Evolutionary conservation across 2,888 invertebrate genomes (phyloP).

Genomic region (Xestia sexstrigata): DNA sequence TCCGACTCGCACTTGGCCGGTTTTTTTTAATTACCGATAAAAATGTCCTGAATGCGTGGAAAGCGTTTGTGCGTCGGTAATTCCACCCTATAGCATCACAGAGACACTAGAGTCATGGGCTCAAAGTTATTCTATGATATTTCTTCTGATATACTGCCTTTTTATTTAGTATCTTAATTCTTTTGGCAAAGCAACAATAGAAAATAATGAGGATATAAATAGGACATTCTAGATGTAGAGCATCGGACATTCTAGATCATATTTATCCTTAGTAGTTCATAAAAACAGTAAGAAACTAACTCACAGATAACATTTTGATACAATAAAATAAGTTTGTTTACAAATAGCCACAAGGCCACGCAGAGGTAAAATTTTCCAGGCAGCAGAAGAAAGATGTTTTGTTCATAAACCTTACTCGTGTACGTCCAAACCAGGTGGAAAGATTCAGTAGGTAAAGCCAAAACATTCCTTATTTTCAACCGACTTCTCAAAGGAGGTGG

Average conservation of each 20-base stretch:
- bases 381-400: background rate
- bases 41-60: too few relatives aligned
- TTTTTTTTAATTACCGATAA: too few relatives aligned
- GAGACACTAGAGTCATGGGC: background rate
- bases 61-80: too few relatives aligned
- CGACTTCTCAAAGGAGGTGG: background rate
- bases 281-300: background rate
- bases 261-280: background rate
- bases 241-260: too few relatives aligned
- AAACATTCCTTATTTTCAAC: background rate
- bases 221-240: background rate
- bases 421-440: background rate
- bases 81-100: background rate
- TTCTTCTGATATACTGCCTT: background rate
- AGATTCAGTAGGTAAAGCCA: background rate
- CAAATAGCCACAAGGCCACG: constrained; percentile 11
- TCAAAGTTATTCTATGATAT: background rate
- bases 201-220: background rate
- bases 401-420: constrained; percentile 3
- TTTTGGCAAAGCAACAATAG: background rate
- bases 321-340: background rate
- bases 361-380: background rate
- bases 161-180: background rate
- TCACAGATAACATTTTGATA: background rate
- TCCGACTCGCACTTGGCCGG: accelerated